These are phyloP conservation scores for Sebastes minor DNA, from an alignment of 2,797 vertebrate genomes.

Conservation along the genomic window DNA sequence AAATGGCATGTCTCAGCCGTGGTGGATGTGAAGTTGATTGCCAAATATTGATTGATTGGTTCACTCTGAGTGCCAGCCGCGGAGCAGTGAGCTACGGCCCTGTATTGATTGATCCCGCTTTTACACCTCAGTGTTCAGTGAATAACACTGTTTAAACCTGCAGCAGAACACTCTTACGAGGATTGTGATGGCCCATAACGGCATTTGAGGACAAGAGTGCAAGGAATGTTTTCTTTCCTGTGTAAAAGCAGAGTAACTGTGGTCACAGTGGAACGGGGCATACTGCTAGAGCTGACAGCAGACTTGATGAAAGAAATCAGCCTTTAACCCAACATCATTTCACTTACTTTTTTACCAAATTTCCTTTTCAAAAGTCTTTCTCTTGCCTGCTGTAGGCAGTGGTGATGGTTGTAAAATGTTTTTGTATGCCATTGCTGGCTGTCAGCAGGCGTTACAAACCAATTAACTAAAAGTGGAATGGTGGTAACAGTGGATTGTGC, in stretches of 20 bases:
- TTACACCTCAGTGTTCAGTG: constrained; percentile 34
- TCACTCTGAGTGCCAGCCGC: neutral
- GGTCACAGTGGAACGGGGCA: neutral
- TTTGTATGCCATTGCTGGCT: neutral
- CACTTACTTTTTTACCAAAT: neutral
- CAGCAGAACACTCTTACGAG: neutral
- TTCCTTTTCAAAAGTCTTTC: neutral
- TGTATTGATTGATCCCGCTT: constrained; percentile 34
- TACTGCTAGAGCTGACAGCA: neutral
- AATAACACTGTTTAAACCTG: constrained; percentile 49
- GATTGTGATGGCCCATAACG: neutral
- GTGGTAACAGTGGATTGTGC: neutral
- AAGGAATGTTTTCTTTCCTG: neutral
- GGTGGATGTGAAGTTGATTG: neutral
- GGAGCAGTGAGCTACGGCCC: neutral
- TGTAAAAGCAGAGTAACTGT: neutral
- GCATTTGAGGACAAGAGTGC: neutral
- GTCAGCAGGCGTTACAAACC: neutral
- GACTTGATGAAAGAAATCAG: neutral
- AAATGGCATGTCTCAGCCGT: constrained; percentile 18
- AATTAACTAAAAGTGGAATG: neutral
- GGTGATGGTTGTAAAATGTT: neutral
- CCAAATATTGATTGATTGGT: constrained; percentile 12
- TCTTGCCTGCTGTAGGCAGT: neutral
- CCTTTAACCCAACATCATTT: neutral